Evolutionary conservation across 37 sponge, comb jelly and placozoan species (phyloP).

Genomic region (Oscarella lobularis): DNA sequence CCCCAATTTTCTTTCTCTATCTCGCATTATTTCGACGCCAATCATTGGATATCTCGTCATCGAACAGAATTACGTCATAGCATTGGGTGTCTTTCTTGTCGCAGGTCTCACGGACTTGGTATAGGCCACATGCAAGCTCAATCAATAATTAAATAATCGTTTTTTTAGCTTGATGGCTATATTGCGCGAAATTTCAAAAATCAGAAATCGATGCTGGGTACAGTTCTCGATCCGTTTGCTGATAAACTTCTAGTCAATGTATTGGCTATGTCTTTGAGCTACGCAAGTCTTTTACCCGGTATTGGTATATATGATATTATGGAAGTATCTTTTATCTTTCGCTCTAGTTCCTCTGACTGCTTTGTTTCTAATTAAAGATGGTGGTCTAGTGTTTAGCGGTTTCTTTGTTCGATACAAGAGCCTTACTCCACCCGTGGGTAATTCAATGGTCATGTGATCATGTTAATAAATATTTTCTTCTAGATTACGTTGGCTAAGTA

Average conservation of each 20-base stretch:
- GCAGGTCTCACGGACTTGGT: constrained; percentile 61
- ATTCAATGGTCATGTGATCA: not conserved
- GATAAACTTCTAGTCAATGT: constrained; percentile 61
- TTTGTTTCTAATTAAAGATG: constrained; percentile 52
- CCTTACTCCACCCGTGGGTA: constrained; percentile 74
- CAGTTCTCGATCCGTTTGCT: constrained; percentile 73
- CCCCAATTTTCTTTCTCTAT: constrained; percentile 56
- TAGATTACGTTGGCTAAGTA: constrained; percentile 54
- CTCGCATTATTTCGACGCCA: constrained; percentile 47
- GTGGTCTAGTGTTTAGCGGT: constrained; percentile 24
- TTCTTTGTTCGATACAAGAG: constrained; percentile 76
- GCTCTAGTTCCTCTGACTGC: constrained; percentile 31
- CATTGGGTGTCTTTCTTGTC: constrained; percentile 38
- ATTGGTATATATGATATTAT: not conserved
- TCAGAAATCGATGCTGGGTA: constrained; percentile 56
- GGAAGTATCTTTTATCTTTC: not conserved
- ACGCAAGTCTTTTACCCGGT: constrained; percentile 51
- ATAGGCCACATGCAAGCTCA: no score
- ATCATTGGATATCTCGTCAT: constrained; percentile 54
- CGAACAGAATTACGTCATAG: constrained; percentile 19
- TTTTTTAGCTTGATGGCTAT: constrained; percentile 54
- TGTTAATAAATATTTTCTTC: not conserved
- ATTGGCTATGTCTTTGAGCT: constrained; percentile 39
- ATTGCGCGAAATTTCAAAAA: constrained; percentile 62
- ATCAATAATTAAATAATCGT: no score